Evolutionary conservation across 2,888 invertebrate genomes (phyloP), one percentile per base, ranked within the genome.

Genomic region (Oligia strigilis): DNA sequence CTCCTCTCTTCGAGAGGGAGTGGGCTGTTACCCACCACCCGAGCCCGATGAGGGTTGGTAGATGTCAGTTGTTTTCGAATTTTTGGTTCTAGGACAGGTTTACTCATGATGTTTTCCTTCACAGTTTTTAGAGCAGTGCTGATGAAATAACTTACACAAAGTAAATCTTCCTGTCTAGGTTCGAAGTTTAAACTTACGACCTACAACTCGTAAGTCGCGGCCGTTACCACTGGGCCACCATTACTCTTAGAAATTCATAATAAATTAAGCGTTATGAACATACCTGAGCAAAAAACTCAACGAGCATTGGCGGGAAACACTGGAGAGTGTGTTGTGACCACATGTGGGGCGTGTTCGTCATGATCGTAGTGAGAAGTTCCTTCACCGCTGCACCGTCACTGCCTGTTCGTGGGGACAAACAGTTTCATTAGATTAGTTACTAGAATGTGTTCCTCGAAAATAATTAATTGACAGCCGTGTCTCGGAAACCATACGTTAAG

Each of bases 241-340:
- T 58, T 9, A 14, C 55, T 17, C 23, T 40, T n/a, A 55, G 23
- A 3, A 40, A 4, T 58, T 17, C 58, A 19, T 43, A n/a, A 72
- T 43, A 58, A 58, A 62, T 66, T 46, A 64, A 13, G 11, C 8
- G 55, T 66, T 69, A n/a, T 52, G 2, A 58, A 46, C 40, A 58
- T 85, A 97, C 97, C 95, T 98, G 98, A 75, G 98, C 98, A 94
- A 99, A 99, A 93, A 99, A 99, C 91, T 99, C 99, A 72, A 98
- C 98, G 8, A 99, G 97, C 11, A 98, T 98, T 0, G 98, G 98
- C 0, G 99, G 99, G 93, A 99, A 99, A 92, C 99, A 99, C 86
- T 98, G 98, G 36, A 99, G 95, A 0, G 99, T 99, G 93, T 99
- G 99, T 82, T 98, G 98, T 0, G 99, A 99, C 99, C 99, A 99